Base-by-base conservation (phyloP, 2,888 invertebrate genomes). In the Microctonus aethiopoides region DNA sequence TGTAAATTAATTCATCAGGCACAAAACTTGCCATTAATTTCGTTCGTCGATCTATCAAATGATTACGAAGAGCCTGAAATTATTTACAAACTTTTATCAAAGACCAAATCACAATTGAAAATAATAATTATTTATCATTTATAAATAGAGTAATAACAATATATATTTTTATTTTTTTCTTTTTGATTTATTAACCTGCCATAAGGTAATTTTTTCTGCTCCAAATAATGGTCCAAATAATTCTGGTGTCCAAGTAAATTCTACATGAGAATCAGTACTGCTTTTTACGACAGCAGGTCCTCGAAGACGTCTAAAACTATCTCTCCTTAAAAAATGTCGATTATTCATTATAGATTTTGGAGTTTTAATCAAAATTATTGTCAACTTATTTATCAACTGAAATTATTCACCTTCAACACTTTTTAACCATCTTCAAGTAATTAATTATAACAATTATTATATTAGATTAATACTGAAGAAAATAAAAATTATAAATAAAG, bases 1-100 rank as follows among this genome's bases (percentile, higher is more conserved):
- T 86, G 32, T 87, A 84, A 54, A 91, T 81, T 64, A 91, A 82
- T 83, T 90, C 89, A 74, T 91, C 89, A 0, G 91, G 90, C 1
- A 91, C 86, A 69, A 91, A 87, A 0, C 90, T 89, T 0, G 89
- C 87, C 52, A 91, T 81, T 22, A 89, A 85, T 34, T 89, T 85
- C 0, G 89, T 88, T 76, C 89, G 89, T 74, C 88, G 88, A 66
- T 86, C 87, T 0, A 87, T 87, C 41, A 89, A 81, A 56, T 87
- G 84, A 2, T 88, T 83, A 79, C 89, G 88, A 34, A 89, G 78
- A 68, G 88, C 71, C 80, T 80, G 46, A 24, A 62, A 59, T 22
- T 20, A n/a, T 34, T 29, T 56, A n/a, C 16, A 60, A 52, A 32
- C n/a, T 60, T 22, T 64, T 63, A 24, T 70, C 59, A 22, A 51